Base-by-base conservation (phyloP, 2,888 invertebrate genomes). In the Caenorhabditis sp. region DNA sequence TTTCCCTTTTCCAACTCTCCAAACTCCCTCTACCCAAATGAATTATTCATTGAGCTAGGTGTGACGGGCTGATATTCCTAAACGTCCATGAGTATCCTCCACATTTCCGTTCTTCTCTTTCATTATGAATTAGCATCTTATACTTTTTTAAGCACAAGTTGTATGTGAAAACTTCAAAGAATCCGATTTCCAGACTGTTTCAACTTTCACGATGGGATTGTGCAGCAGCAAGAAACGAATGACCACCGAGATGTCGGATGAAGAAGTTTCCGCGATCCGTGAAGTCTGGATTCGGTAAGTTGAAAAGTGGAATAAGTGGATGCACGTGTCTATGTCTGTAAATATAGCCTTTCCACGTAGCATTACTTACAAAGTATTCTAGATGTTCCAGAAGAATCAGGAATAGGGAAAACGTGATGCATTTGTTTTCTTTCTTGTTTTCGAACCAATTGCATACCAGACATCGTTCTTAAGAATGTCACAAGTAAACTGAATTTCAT, bases 251-350 rank as follows among this genome's bases (percentile, higher is more conserved):
- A 61, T 90, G 82, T 86, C 88, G 19, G 86, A 87, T 26, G 90
- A 88, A 31, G 89, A 90, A 64, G 74, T 90, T 2, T 75, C 80
- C 2, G 90, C 90, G 5, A 88, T 90, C 47, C 85, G 89, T 7
- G 89, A 89, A 24, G 85, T 89, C 14, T 90, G 90, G 90, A 83
- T 86, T 24, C 76, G 80, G 90, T 90, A 35, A 74, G 83, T 70
- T 22, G 0, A 19, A 2, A 19, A 49, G 19, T n/a, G n/a, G n/a
- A n/a, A n/a, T n/a, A n/a, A n/a, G n/a, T n/a, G n/a, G n/a, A n/a
- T n/a, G n/a, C n/a, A n/a, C n/a, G n/a, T n/a, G n/a, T n/a, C n/a
- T n/a, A n/a, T n/a, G n/a, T n/a, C n/a, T n/a, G n/a, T n/a, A n/a
- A n/a, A n/a, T n/a, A n/a, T n/a, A n/a, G n/a, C n/a, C n/a, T n/a